phyloP scores from a whole-genome alignment of 2,797 vertebrate genomes.

The Brotula barbata region DNA sequence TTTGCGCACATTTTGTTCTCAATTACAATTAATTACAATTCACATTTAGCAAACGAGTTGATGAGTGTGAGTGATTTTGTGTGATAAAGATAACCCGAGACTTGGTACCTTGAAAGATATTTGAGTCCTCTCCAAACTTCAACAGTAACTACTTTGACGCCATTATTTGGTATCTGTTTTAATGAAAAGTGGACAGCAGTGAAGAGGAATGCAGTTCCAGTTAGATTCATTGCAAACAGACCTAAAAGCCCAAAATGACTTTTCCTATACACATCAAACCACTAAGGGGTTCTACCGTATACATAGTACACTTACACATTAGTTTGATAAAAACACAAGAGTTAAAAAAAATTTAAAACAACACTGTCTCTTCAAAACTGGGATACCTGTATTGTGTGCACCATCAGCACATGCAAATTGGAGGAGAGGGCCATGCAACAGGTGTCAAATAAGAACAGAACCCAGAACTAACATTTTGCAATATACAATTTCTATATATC shows the following conservation, averaged over 20 bases:
- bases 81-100: no score
- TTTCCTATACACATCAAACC: constrained; percentile 74
- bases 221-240: constrained; percentile 73
- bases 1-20: no score
- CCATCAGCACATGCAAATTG: constrained; percentile 69
- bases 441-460: constrained; percentile 44
- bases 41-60: no score
- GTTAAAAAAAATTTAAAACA: constrained; percentile 52
- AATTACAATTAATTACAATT: no score
- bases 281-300: constrained; percentile 68
- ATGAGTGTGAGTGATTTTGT: no score
- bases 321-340: constrained; percentile 71
- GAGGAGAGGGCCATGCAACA: constrained; percentile 57
- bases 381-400: constrained; percentile 63
- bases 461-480: constrained; percentile 25
- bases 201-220: constrained; percentile 65
- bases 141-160: constrained; percentile 26
- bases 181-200: constrained; percentile 77
- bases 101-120: no score
- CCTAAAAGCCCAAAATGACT: constrained; percentile 68
- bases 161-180: constrained; percentile 59
- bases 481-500: constrained; percentile 32
- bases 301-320: constrained; percentile 66
- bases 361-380: constrained; percentile 53
- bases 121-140: no score